Base-by-base conservation (phyloP, 2,113 vertebrate species). In the Malurus melanocephalus region DNA sequence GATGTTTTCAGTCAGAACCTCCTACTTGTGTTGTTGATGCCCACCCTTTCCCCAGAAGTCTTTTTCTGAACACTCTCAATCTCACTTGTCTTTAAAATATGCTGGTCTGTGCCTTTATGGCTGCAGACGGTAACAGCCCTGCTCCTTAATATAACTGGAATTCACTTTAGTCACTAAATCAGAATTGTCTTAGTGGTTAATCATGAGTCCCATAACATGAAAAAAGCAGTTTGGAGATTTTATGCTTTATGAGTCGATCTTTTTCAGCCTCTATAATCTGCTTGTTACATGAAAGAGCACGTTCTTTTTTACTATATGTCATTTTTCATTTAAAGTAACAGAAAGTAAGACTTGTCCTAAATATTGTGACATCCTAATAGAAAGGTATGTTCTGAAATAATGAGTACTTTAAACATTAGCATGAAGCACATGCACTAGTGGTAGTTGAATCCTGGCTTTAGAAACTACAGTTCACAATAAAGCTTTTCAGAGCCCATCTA, bases 261-360 rank as follows among this genome's bases (percentile, higher is more conserved):
- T 93, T 85, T 62, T 85, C 78, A 74, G 38, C 18, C 53, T 40
- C 85, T 93, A 76, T 60, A 93, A 95, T 59, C 35, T 46, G 74
- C 87, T 80, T 75, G 74, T 75, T 83, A 88, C 20, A 43, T 48
- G 55, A 91, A 83, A 91, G 57, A 83, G 53, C 15, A 78, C 42
- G n/a, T 83, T 89, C 38, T 95, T 84, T 61, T 52, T 83, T 69
- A 83, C 59, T 80, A 4, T 30, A 72, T 24, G 60, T 42, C 16
- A 85, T 68, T 88, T 85, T 46, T 88, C 64, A 84, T 86, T 79
- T 90, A 77, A 86, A 84, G 62, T 65, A 80, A 92, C 9, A 88
- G 32, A 83, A 90, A 74, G 17, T 35, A 71, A 53, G 38, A 55
- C 57, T 84, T 87, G 45, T 52, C 81, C 84, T 81, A 80, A 81